These are phyloP conservation scores for Petrocephalus schoutedeni DNA, from an alignment of 2,797 vertebrate species.

Conservation along the genomic window DNA sequence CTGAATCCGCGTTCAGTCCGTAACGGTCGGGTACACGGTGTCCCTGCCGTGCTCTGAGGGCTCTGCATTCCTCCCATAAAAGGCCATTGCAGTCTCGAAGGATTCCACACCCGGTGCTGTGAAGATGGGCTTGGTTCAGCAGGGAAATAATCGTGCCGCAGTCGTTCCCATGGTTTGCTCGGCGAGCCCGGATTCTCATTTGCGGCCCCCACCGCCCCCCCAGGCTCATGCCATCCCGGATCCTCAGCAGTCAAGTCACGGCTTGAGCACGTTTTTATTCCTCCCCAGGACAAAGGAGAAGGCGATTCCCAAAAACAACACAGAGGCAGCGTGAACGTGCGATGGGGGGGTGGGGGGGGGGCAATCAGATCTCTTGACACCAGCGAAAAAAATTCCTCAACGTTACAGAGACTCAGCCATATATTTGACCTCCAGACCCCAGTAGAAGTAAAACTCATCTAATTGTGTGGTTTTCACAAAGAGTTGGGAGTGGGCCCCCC, in stretches of 20 bases:
- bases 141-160: background rate
- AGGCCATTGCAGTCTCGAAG: background rate
- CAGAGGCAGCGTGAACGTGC: background rate
- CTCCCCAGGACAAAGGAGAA: background rate
- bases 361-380: background rate
- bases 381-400: background rate
- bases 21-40: background rate
- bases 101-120: background rate
- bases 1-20: background rate
- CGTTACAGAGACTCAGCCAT: background rate
- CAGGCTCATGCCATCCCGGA: background rate
- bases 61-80: background rate
- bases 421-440: background rate
- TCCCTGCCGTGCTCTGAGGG: background rate
- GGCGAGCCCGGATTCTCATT: background rate
- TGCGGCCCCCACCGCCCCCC: background rate
- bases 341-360: background rate
- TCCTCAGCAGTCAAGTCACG: background rate
- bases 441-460: background rate
- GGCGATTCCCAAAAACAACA: background rate
- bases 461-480: background rate
- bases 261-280: background rate
- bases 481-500: background rate
- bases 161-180: background rate
- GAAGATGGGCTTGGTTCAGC: background rate